phyloP scores from a whole-genome alignment of 2,888 invertebrate genomes.

The Lasioglossum oenotherae region DNA sequence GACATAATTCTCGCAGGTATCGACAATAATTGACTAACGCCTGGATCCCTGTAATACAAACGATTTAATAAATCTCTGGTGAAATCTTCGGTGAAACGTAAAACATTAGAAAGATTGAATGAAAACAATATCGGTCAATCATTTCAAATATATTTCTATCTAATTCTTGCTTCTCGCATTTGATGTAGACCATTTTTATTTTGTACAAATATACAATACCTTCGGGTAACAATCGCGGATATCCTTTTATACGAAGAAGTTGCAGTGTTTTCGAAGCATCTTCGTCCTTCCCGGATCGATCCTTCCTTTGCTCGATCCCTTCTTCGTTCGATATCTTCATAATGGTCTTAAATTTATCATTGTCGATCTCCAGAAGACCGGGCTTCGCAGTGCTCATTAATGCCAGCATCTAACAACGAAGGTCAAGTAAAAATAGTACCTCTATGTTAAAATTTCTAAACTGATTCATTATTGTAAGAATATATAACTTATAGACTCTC shows the following conservation, averaged over 20 bases:
- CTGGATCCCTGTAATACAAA: slow-evolving; percentile 74
- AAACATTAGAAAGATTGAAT: too few species aligned
- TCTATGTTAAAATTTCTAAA: neutral
- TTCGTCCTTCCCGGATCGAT: slow-evolving; percentile 35
- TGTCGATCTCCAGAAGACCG: slow-evolving; percentile 70
- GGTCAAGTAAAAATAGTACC: neutral
- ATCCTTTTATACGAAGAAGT: slow-evolving; percentile 75
- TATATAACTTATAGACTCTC: neutral
- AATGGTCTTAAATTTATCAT: slow-evolving; percentile 73
- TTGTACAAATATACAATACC: slow-evolving; percentile 68
- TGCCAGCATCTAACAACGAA: slow-evolving; percentile 70
- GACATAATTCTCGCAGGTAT: slow-evolving; percentile 79
- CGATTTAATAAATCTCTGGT: neutral
- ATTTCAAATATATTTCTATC: neutral
- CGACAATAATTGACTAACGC: slow-evolving; percentile 75
- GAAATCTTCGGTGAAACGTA: too few species aligned
- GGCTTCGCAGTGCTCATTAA: slow-evolving; percentile 69
- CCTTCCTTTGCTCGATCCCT: slow-evolving; percentile 65
- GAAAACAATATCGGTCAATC: neutral
- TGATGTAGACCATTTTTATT: neutral
- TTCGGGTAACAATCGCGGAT: slow-evolving; percentile 74
- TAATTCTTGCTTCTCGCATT: too few species aligned
- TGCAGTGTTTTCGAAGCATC: slow-evolving; percentile 71
- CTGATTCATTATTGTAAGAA: neutral
- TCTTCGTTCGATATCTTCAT: slow-evolving; percentile 72